These are phyloP conservation scores for Zonitis immaculata DNA, from an alignment of 2,888 invertebrate species.

Conservation along the genomic window DNA sequence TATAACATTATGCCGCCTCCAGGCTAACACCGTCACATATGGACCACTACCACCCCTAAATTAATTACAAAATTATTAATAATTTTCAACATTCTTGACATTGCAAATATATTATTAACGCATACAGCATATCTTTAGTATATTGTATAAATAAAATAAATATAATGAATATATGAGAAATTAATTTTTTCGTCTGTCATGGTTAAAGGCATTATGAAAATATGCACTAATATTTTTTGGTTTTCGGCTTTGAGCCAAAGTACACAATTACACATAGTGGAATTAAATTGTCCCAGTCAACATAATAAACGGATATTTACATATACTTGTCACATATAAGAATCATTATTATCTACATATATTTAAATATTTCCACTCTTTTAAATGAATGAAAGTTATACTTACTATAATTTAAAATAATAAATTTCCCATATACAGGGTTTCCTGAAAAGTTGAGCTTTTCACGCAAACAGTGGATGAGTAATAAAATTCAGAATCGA, in stretches of 20 bases:
- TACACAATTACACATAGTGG: conserved; percentile 17
- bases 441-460: too few relatives aligned
- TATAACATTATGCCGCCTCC: conserved; percentile 22
- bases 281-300: conserved; percentile 19
- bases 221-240: conserved; percentile 19
- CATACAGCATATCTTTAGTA: too few relatives aligned
- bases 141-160: background rate
- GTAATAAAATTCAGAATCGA: too few relatives aligned
- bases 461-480: too few relatives aligned
- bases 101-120: too few relatives aligned
- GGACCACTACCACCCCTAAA: background rate
- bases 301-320: conserved; percentile 14
- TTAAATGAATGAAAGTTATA: conserved; percentile 1
- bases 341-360: conserved; percentile 3
- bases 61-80: background rate
- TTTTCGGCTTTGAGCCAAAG: conserved; percentile 21
- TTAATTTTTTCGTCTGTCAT: background rate
- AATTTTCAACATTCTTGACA: too few relatives aligned
- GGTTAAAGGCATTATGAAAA: conserved; percentile 13
- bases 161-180: conserved; percentile 1
- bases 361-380: background rate
- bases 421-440: too few relatives aligned
- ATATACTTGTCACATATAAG: conserved; percentile 17
- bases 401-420: too few relatives aligned
- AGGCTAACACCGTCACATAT: conserved; percentile 8